Percentiles rank a stretch among this genome's conserved stretches.
phyloP scores from a whole-genome alignment of 2,113 vertebrate species.

The Machaerirhynchus nigripectus region DNA sequence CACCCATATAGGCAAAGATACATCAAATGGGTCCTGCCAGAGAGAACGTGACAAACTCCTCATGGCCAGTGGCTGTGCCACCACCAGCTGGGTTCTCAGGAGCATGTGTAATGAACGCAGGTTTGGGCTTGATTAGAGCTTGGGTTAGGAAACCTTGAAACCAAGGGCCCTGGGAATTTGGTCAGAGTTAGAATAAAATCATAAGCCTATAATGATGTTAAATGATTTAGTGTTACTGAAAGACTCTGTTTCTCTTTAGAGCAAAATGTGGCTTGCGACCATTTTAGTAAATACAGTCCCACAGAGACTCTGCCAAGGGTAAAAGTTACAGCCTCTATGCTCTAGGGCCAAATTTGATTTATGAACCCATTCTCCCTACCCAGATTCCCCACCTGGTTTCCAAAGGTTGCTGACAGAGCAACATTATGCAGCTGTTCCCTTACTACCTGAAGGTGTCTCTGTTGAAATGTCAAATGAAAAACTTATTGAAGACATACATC shows the following conservation, averaged over 20 bases:
- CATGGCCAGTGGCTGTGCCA: not conserved
- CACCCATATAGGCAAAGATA: not conserved
- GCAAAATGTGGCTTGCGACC: not conserved
- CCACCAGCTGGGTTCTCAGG: not conserved
- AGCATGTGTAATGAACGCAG: not conserved
- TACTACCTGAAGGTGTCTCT: not conserved
- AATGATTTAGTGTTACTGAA: not conserved
- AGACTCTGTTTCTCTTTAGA: not conserved
- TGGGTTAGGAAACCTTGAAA: constrained; percentile 16
- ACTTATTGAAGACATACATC: not conserved
- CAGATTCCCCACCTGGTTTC: not conserved
- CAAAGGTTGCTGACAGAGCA: not conserved
- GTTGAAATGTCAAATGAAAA: not conserved
- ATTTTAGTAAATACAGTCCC: not conserved
- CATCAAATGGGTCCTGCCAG: not conserved
- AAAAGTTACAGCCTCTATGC: not conserved
- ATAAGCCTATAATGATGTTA: not conserved
- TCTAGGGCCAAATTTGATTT: not conserved
- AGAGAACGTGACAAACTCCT: not conserved
- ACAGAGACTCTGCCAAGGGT: not conserved
- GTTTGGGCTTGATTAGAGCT: constrained; percentile 7
- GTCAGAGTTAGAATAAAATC: not conserved
- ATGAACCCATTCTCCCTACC: not conserved
- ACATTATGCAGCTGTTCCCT: not conserved
- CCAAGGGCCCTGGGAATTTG: not conserved